These are phyloP conservation scores for Chironomus striatipennis DNA, from an alignment of 1,140 invertebrate genomes.

Conservation along the genomic window DNA sequence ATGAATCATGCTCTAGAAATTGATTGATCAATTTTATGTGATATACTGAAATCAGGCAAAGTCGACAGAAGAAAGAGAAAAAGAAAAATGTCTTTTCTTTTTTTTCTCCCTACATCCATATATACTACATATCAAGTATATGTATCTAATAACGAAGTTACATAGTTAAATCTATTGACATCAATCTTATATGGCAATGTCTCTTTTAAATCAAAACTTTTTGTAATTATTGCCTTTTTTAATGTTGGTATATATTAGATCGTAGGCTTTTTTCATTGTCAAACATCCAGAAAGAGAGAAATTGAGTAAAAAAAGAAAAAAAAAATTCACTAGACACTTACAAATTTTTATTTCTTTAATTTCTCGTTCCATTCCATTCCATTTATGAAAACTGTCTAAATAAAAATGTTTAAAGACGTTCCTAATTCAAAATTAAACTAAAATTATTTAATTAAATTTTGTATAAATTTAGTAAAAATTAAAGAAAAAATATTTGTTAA, in stretches of 20 bases:
- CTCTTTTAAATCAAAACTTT: neutral
- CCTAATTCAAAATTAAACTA: constrained; percentile 9
- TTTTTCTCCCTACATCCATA: neutral
- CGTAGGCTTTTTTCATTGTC: constrained; percentile 1
- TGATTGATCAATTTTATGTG: neutral
- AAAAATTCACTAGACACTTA: neutral
- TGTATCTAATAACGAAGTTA: neutral
- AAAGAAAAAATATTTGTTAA: neutral
- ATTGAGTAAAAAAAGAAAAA: neutral
- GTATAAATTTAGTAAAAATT: constrained; percentile 15
- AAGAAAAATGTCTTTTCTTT: neutral
- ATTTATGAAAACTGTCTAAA: neutral
- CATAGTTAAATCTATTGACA: neutral
- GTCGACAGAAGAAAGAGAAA: neutral
- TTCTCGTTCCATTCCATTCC: constrained; percentile 17
- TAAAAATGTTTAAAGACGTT: neutral
- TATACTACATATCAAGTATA: neutral
- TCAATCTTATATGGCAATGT: neutral
- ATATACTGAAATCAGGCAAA: neutral
- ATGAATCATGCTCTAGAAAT: neutral
- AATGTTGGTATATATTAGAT: neutral
- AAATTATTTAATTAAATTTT: neutral
- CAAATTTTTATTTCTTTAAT: neutral
- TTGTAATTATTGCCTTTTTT: no score
- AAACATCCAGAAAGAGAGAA: neutral